Evolutionary conservation across 2,888 invertebrate species (phyloP), one percentile per base, ranked within the genome.

Genomic region (Paralinhomoeus sp.): DNA sequence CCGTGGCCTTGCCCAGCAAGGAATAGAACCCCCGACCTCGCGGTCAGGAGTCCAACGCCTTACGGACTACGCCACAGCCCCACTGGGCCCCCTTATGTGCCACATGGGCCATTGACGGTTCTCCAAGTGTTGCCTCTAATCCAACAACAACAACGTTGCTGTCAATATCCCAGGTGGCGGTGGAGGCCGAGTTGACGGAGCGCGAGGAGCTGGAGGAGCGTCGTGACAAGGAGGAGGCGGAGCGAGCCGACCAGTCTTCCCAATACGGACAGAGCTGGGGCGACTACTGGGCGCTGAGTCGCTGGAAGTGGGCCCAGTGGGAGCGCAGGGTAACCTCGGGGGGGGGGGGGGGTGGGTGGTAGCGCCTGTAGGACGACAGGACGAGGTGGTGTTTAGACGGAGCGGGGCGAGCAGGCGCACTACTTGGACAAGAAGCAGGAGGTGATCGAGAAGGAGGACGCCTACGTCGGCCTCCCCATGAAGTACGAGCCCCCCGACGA

Each of bases 231-330:
- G 35, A 35, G 35, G 12, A n/a, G 35, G 35, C 7, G 9, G 31
- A 31, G 7, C 9, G 9, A 7, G 31, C 7, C 31, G 9, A 31
- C 9, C 7, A 31, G 31, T 7, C 31, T 31, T 7, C 31, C 7
- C 31, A 31, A 5, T 37, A 37, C 40, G 12, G 7, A 3, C 3
- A 21, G 18, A 40, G 27, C 34, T 31, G 24, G 17, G 41, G 41
- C 34, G 41, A 41, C 7, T 41, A 41, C 18, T 41, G 34, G 35
- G 35, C 34, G 13, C 41, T 41, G 17, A 35, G 24, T 34, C 34
- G 41, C 20, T 41, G 41, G 41, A 17, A 21, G 15, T 41, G 41
- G 41, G 36, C 41, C 17, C 35, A 41, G 24, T 41, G 41, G 41
- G 41, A 41, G 31, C 22, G 41, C 3, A 17, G 24, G 23, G 17